A percentile compares a stretch with the other conserved stretches of the same genome.
Conservation (phyloP, 2,888 invertebrate species). For the Venustoraphidia nigricollis region DNA sequence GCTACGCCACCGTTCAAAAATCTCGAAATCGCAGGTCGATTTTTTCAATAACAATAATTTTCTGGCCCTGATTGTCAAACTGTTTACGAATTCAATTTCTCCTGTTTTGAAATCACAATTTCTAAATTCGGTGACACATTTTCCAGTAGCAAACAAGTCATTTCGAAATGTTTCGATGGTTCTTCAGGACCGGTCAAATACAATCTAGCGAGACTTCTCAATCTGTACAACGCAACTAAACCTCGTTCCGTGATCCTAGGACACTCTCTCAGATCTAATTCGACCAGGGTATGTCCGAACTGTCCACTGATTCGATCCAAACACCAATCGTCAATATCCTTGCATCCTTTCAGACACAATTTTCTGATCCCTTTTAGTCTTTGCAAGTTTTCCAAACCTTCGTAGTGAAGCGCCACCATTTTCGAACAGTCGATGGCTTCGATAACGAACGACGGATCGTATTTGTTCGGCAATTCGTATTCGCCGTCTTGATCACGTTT, state of each 20-base stretch:
- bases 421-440: slow-evolving; percentile 70
- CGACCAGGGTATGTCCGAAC: slow-evolving; percentile 44
- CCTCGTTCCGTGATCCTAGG: slow-evolving; percentile 51
- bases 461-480: slow-evolving; percentile 43
- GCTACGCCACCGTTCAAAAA: too few species aligned
- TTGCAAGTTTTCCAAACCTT: slow-evolving; percentile 63
- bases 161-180: slow-evolving; percentile 37
- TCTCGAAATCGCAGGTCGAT: too few species aligned
- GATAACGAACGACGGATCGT: slow-evolving; percentile 42
- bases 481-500: slow-evolving; percentile 32
- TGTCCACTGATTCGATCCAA: slow-evolving; percentile 56
- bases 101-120: too few species aligned
- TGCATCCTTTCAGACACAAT: slow-evolving; percentile 57
- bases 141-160: slow-evolving; percentile 53
- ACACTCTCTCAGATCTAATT: slow-evolving; percentile 73
- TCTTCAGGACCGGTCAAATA: slow-evolving; percentile 32
- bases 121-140: too few species aligned
- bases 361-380: slow-evolving; percentile 54
- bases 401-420: slow-evolving; percentile 52
- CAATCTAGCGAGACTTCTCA: slow-evolving; percentile 49
- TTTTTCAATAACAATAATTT: too few species aligned
- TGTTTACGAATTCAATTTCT: too few species aligned
- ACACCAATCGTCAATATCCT: slow-evolving; percentile 73
- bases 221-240: slow-evolving; percentile 50
- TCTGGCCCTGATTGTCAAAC: too few species aligned